Evolutionary conservation across 2,888 invertebrate species (phyloP), one percentile per base, ranked within the genome.

Genomic region (Diarsia dahlii): DNA sequence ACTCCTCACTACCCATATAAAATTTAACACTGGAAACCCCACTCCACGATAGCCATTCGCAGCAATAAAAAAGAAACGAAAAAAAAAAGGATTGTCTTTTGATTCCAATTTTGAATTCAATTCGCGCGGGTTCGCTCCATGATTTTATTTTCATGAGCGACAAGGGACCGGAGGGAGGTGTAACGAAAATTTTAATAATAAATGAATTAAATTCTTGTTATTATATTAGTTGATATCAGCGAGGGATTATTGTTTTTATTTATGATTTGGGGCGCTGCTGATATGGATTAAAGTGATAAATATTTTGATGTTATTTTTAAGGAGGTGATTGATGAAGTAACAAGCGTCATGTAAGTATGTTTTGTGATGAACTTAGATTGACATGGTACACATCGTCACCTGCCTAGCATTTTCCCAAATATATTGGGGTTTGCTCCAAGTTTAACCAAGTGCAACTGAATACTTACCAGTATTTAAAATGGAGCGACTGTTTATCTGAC

Each of bases 71-170:
- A 94, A 88, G 74, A 69, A 83, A 78, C 68, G 92, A 91, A 90
- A 92, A 93, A 92, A 93, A 91, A 94, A 95, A 94, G 95, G 94
- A 95, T 95, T 95, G 95, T 94, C 95, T 94, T 94, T 92, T 95
- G 96, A 95, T 95, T 94, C 95, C 95, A 95, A 95, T 95, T 96
- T 95, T 94, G 95, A 94, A 95, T 95, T 95, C 96, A 95, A 96
- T 96, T 93, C 95, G 91, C 94, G 93, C 93, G 94, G 94, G 94
- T 92, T 92, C 89, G 91, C 89, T 92, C 94, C 95, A 96, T 96
- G 96, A 96, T 96, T 96, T 96, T 96, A 96, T 96, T 96, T 96
- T 96, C 95, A 96, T 96, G 95, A 95, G 92, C 91, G 95, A 88
- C 92, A 84, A 90, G 96, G 95, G 95, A 95, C 90, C 58, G 52